A percentile compares a stretch with the other conserved stretches of the same genome.
phyloP scores from a whole-genome alignment of 1,140 invertebrate species.

The Cydia fagiglandana region DNA sequence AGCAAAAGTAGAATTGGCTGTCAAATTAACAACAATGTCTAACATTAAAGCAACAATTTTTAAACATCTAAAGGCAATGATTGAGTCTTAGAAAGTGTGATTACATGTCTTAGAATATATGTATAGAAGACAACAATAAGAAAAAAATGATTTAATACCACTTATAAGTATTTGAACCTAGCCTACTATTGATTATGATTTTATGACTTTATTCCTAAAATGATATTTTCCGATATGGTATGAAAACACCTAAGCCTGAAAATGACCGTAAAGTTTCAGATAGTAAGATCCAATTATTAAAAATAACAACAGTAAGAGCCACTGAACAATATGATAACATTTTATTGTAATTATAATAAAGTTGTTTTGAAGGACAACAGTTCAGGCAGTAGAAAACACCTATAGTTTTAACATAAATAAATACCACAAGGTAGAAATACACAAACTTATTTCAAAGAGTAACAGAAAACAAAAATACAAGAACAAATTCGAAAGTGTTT shows the following conservation, averaged over 20 bases:
- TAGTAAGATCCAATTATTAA: neutral
- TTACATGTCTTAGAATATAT: neutral
- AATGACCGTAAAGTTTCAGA: neutral
- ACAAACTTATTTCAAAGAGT: conserved; percentile 36
- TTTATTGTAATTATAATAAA: conserved; percentile 17
- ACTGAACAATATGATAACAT: neutral
- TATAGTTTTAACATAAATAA: conserved; percentile 47
- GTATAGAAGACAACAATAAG: neutral
- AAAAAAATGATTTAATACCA: neutral
- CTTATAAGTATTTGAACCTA: neutral
- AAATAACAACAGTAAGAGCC: conserved; percentile 24
- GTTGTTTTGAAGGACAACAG: conserved; percentile 21
- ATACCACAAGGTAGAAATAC: conserved; percentile 29
- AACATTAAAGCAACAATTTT: conserved; percentile 4
- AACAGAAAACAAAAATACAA: conserved; percentile 41
- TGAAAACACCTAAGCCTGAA: conserved; percentile 25
- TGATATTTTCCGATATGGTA: conserved; percentile 6
- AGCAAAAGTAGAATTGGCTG: neutral
- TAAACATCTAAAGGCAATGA: neutral
- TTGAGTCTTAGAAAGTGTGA: neutral
- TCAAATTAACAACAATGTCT: neutral
- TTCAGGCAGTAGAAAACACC: conserved; percentile 39
- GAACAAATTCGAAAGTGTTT: neutral
- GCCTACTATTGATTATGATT: neutral
- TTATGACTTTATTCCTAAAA: neutral